These are phyloP conservation scores for Andrena trimmerana DNA, from an alignment of 2,888 invertebrate genomes.

Conservation along the genomic window DNA sequence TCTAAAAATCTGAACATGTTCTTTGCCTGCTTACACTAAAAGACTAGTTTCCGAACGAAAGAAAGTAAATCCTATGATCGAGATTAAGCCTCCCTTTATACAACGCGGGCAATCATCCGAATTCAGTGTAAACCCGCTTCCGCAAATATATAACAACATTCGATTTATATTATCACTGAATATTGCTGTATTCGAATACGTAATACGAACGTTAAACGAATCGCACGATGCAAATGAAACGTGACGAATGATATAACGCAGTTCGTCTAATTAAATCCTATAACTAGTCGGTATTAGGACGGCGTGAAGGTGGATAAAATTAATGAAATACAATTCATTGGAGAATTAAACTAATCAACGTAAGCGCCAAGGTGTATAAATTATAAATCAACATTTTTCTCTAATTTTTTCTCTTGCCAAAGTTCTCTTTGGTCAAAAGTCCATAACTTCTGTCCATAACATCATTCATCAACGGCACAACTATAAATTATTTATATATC, in stretches of 20 bases:
- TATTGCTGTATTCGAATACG: slow-evolving; percentile 20
- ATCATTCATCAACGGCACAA: slow-evolving; percentile 15
- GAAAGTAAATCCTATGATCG: neutral
- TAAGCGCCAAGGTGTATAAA: slow-evolving; percentile 3
- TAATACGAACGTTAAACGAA: neutral
- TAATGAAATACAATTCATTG: slow-evolving; percentile 25
- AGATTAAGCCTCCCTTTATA: neutral
- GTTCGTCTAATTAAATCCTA: slow-evolving; percentile 48
- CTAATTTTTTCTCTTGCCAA: slow-evolving; percentile 26
- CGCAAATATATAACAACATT: slow-evolving; percentile 17
- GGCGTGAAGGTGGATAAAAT: slow-evolving; percentile 65
- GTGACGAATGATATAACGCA: slow-evolving; percentile 20
- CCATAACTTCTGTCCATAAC: slow-evolving; percentile 3
- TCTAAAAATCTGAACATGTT: slow-evolving; percentile 26
- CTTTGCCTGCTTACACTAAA: slow-evolving; percentile 14
- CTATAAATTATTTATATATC: slow-evolving; percentile 23
- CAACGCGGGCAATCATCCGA: neutral
- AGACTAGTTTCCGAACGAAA: neutral
- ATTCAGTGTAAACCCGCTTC: slow-evolving; percentile 3
- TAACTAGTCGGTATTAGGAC: slow-evolving; percentile 66
- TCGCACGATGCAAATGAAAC: slow-evolving; percentile 15
- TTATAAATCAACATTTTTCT: slow-evolving; percentile 34
- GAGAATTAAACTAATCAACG: slow-evolving; percentile 4
- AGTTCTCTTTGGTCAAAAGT: slow-evolving; percentile 51
- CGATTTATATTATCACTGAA: slow-evolving; percentile 18